Percentiles rank a stretch among this genome's conserved stretches.
Conservation (phyloP, 1,140 invertebrate species). For the Bombus confusus region DNA sequence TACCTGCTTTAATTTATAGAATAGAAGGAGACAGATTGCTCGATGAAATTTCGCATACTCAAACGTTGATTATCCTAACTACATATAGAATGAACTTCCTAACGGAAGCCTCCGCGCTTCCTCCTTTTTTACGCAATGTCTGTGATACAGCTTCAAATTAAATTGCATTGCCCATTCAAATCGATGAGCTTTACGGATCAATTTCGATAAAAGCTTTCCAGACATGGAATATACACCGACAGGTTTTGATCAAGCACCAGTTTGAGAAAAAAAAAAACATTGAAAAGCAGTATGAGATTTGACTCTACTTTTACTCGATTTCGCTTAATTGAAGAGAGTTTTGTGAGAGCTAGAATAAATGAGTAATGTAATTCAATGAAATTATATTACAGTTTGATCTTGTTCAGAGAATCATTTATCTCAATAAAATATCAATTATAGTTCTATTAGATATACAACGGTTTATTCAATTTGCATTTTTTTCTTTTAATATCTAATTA, state of each 20-base stretch:
- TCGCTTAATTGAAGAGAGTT: neutral
- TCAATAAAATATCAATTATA: neutral
- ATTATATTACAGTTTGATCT: neutral
- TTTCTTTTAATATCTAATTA: neutral
- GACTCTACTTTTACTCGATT: neutral
- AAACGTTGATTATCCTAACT: neutral
- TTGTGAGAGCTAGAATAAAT: neutral
- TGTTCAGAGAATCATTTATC: neutral
- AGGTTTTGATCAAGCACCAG: neutral
- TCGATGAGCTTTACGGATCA: conserved; percentile 11
- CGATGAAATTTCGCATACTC: neutral
- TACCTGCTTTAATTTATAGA: neutral
- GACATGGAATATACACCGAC: neutral
- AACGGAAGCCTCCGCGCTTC: neutral
- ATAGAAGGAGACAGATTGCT: neutral
- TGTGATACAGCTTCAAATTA: neutral
- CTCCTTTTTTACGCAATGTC: neutral
- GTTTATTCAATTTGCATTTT: neutral
- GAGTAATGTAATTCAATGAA: neutral
- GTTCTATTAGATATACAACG: neutral
- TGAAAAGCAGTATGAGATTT: neutral
- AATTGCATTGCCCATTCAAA: neutral
- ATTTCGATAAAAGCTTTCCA: conserved; percentile 33
- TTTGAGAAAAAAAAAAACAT: neutral
- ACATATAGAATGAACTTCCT: neutral